phyloP scores from a whole-genome alignment of 2,113 vertebrate species.

The Coreoperca whiteheadi region DNA sequence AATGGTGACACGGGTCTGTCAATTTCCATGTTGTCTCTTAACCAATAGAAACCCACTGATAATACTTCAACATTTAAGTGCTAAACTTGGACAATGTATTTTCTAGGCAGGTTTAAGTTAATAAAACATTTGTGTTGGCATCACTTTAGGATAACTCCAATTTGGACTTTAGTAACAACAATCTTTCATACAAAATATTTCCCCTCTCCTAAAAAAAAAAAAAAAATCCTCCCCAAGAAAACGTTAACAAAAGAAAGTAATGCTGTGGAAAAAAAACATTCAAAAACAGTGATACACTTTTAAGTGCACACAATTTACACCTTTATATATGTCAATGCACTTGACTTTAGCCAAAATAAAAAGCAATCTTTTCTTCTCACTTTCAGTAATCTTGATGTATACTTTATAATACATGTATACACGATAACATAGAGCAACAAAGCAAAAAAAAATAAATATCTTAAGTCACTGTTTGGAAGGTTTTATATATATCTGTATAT shows the following conservation, averaged over 20 bases:
- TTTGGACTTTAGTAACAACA: conserved; percentile 61
- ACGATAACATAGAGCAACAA: conserved; percentile 83
- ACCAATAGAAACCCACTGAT: conserved; percentile 32
- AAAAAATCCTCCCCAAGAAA: conserved; percentile 51
- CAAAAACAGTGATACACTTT: conserved; percentile 80
- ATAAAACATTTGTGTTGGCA: conserved; percentile 47
- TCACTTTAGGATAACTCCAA: conserved; percentile 60
- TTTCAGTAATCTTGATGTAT: conserved; percentile 76
- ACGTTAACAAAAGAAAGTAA: conserved; percentile 67
- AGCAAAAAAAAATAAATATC: conserved; percentile 93
- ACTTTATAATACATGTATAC: conserved; percentile 84
- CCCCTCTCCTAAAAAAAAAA: conserved; percentile 39
- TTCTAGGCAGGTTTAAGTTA: conserved; percentile 62
- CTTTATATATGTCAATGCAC: conserved; percentile 73
- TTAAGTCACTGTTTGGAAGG: conserved; percentile 81
- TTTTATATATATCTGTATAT: conserved; percentile 82
- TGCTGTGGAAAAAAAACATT: conserved; percentile 72
- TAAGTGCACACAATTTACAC: conserved; percentile 83
- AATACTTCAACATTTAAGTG: conserved; percentile 75
- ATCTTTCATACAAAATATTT: conserved; percentile 67
- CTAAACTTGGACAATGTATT: conserved; percentile 58
- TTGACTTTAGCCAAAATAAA: conserved; percentile 80
- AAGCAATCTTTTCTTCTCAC: conserved; percentile 69
- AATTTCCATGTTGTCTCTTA: not conserved
- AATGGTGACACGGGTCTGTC: conserved; percentile 4